A percentile compares a stretch with the other conserved stretches of the same genome.
phyloP scores from a whole-genome alignment of 2,888 invertebrate genomes.

The Hydrotaea diabolus region DNA sequence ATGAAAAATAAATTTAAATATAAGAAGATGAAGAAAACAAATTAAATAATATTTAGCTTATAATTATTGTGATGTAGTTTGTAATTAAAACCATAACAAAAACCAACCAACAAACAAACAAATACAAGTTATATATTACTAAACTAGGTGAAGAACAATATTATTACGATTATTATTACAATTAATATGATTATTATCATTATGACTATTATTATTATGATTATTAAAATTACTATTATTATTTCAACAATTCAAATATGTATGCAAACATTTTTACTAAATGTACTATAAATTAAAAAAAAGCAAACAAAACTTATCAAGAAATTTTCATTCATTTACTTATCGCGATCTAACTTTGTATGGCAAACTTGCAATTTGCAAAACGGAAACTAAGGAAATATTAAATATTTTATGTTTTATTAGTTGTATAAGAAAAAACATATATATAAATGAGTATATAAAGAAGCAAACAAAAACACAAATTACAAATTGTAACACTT shows the following conservation, averaged over 20 bases:
- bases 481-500: slow-evolving; percentile 47
- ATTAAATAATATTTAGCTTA: slow-evolving; percentile 73
- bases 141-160: slow-evolving; percentile 48
- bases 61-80: slow-evolving; percentile 80
- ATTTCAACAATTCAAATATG: slow-evolving; percentile 34
- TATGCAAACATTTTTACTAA: slow-evolving; percentile 45
- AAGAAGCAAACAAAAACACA: slow-evolving; percentile 29
- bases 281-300: slow-evolving; percentile 53
- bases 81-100: slow-evolving; percentile 67
- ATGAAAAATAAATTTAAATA: slow-evolving; percentile 45
- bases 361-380: background rate
- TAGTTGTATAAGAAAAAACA: background rate
- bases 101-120: slow-evolving; percentile 62
- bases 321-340: slow-evolving; percentile 17
- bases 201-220: slow-evolving; percentile 49
- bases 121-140: slow-evolving; percentile 65
- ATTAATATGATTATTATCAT: slow-evolving; percentile 46
- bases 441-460: too few relatives aligned
- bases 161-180: slow-evolving; percentile 45
- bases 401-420: slow-evolving; percentile 32
- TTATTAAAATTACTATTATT: slow-evolving; percentile 38
- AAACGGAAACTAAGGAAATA: slow-evolving; percentile 24
- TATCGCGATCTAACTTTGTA: background rate
- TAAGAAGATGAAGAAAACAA: slow-evolving; percentile 43
- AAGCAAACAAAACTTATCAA: slow-evolving; percentile 42